Conservation (phyloP, 2,888 invertebrate genomes). For the Nemoura dubitans region DNA sequence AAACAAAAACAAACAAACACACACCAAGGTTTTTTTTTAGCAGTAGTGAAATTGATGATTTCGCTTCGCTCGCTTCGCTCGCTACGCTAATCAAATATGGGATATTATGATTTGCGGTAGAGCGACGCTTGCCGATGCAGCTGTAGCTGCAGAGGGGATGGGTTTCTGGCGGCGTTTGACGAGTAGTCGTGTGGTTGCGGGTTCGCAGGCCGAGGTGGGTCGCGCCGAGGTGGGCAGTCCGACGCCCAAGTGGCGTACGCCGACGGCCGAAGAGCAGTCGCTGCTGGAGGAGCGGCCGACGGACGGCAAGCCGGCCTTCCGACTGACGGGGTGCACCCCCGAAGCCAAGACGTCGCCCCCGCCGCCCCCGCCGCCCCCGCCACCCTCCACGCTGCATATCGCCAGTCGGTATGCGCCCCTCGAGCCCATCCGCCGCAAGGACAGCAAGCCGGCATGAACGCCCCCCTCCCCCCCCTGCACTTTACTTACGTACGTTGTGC, state of each 20-base stretch:
- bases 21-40: too few relatives aligned
- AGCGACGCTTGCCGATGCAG: too few relatives aligned
- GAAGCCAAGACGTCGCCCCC: too few relatives aligned
- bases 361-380: conserved; percentile 12
- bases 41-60: too few relatives aligned
- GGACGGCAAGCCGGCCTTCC: conserved; percentile 51
- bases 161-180: neutral
- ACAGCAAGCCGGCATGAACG: conserved; percentile 41
- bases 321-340: conserved; percentile 50
- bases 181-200: neutral
- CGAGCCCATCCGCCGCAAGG: conserved; percentile 50
- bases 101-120: too few relatives aligned
- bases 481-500: too few relatives aligned
- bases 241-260: conserved; percentile 51
- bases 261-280: conserved; percentile 50
- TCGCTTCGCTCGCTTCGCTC: too few relatives aligned
- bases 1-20: too few relatives aligned
- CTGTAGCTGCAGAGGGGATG: too few relatives aligned
- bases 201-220: conserved; percentile 45
- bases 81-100: too few relatives aligned
- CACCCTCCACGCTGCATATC: conserved; percentile 42
- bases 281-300: conserved; percentile 49
- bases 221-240: conserved; percentile 51
- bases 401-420: conserved; percentile 50
- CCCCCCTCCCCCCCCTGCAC: too few relatives aligned